Evolutionary conservation across 2,797 vertebrate genomes (phyloP).

Genomic region (Oryzias sinensis): DNA sequence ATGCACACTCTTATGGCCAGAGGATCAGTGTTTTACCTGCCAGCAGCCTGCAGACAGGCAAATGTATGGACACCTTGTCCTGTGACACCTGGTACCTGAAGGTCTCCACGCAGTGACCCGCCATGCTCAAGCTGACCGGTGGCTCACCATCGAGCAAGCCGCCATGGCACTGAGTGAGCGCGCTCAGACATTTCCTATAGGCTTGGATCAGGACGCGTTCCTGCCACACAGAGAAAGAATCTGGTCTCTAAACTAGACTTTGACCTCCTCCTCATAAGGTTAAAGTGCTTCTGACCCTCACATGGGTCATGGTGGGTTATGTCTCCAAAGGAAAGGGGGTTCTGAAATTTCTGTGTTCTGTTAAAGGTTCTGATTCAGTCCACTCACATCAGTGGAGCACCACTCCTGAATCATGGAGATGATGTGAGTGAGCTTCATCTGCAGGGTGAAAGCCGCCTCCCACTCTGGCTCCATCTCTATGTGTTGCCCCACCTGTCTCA

Average conservation of each 20-base stretch:
- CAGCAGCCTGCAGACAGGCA: slow-evolving; percentile 91
- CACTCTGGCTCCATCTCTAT: slow-evolving; percentile 99
- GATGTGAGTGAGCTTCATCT: slow-evolving; percentile 96
- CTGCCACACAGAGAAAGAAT: slow-evolving; percentile 55
- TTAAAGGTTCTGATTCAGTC: too few relatives aligned
- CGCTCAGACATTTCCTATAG: slow-evolving; percentile 89
- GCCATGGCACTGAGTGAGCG: slow-evolving; percentile 87
- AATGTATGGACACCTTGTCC: slow-evolving; percentile 96
- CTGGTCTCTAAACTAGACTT: too few relatives aligned
- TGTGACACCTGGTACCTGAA: slow-evolving; percentile 96
- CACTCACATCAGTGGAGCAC: slow-evolving; percentile 86
- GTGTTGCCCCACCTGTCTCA: slow-evolving; percentile 95
- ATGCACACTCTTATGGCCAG: too few relatives aligned
- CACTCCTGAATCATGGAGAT: slow-evolving; percentile 98
- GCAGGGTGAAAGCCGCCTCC: slow-evolving; percentile 96
- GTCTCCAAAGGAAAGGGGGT: too few relatives aligned
- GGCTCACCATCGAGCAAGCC: slow-evolving; percentile 92
- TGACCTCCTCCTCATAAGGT: too few relatives aligned
- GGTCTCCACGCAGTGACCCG: slow-evolving; percentile 91
- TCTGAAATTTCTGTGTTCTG: too few relatives aligned
- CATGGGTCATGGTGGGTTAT: too few relatives aligned
- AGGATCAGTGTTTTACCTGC: slow-evolving; percentile 82
- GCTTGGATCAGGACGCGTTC: slow-evolving; percentile 91
- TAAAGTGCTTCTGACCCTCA: too few relatives aligned
- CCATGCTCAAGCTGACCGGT: slow-evolving; percentile 89